Conservation (phyloP, 2,888 invertebrate genomes). For the Microctonus hyperodae region DNA sequence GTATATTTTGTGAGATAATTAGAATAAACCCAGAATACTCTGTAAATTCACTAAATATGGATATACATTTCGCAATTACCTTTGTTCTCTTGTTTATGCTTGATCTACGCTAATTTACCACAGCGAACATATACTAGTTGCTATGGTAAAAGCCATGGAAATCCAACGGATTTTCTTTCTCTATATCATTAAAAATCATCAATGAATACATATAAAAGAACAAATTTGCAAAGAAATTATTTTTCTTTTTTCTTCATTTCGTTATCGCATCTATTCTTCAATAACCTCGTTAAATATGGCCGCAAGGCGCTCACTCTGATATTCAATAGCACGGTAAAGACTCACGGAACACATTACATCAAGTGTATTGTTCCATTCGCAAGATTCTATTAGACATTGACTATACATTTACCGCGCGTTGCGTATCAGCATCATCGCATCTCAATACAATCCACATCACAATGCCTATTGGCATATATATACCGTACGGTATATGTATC, state of each 20-base stretch:
- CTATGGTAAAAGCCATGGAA: not conserved
- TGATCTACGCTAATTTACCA: not conserved
- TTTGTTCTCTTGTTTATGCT: conserved; percentile 15
- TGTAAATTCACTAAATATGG: not conserved
- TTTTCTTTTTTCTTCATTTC: not conserved
- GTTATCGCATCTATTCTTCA: not conserved
- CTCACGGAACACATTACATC: conserved; percentile 1
- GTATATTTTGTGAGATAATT: conserved; percentile 24
- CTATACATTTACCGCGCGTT: not conserved
- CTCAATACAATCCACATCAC: conserved; percentile 13
- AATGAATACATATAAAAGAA: not conserved
- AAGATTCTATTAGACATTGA: conserved; percentile 7
- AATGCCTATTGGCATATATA: conserved; percentile 22
- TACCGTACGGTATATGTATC: not conserved
- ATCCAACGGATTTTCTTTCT: not conserved
- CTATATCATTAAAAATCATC: not conserved
- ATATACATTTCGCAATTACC: not conserved
- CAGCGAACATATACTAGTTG: not conserved
- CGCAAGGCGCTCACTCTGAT: conserved; percentile 1
- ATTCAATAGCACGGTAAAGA: conserved; percentile 6
- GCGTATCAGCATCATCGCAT: conserved; percentile 24
- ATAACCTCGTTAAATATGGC: conserved; percentile 10
- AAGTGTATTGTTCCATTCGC: conserved; percentile 16
- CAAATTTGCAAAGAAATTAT: not conserved
- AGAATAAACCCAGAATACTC: conserved; percentile 26